These are phyloP conservation scores for Sclerodermus sp. DNA, from an alignment of 2,888 invertebrate species.

Conservation along the genomic window DNA sequence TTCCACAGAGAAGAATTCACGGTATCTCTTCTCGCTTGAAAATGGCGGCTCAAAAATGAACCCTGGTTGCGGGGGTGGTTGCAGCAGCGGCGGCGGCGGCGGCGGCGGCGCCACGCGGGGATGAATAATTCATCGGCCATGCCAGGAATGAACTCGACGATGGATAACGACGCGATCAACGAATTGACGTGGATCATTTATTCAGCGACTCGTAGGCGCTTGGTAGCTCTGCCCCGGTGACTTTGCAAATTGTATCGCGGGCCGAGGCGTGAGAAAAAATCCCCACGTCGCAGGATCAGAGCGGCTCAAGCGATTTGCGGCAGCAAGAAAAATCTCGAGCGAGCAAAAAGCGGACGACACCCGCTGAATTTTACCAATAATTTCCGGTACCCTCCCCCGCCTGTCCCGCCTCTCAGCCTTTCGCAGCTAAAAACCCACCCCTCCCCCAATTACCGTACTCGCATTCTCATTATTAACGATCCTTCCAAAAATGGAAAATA, in stretches of 20 bases:
- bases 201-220: conserved; percentile 39
- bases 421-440: too few species aligned
- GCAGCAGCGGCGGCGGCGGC: conserved; percentile 42
- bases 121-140: conserved; percentile 48
- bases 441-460: too few species aligned
- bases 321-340: background rate
- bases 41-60: conserved; percentile 22
- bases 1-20: too few species aligned
- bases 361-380: too few species aligned
- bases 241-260: conserved; percentile 46
- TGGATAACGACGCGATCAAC: conserved; percentile 40
- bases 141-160: conserved; percentile 50
- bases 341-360: too few species aligned
- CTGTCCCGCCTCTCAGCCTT: too few species aligned
- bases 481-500: too few species aligned
- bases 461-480: too few species aligned
- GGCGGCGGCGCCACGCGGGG: conserved; percentile 38
- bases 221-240: too few species aligned
- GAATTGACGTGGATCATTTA: conserved; percentile 43
- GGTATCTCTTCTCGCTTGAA: background rate
- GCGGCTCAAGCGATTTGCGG: conserved; percentile 18
- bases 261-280: conserved; percentile 24
- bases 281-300: conserved; percentile 22
- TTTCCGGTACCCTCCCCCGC: too few species aligned
- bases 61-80: too few species aligned